phyloP scores from a whole-genome alignment of 35 echinoderm and acorn worm species.

The Hemicentrotus pulcherrimus region DNA sequence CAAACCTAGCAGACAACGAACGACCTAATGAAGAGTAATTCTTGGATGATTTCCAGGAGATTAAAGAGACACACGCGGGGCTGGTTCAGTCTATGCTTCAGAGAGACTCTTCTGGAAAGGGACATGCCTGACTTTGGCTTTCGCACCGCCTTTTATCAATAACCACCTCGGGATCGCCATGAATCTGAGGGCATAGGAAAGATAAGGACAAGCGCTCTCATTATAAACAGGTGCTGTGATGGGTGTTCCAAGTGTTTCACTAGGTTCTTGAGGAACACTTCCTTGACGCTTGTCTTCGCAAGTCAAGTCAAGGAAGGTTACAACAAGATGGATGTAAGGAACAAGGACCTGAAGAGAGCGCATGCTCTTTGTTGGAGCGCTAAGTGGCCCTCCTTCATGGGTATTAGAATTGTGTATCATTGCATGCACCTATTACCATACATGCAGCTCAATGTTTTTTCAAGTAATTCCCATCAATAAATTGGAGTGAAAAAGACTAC shows the following conservation, averaged over 20 bases:
- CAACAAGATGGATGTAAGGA: background rate
- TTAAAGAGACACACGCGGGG: background rate
- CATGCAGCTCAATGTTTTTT: background rate
- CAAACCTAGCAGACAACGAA: slow-evolving; percentile 10
- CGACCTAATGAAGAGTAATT: slow-evolving; percentile 24
- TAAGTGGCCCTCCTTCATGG: background rate
- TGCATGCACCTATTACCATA: background rate
- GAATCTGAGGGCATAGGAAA: slow-evolving; percentile 34
- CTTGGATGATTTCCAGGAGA: slow-evolving; percentile 43
- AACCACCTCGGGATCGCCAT: slow-evolving; percentile 39
- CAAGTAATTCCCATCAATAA: too few relatives aligned
- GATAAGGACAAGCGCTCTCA: slow-evolving; percentile 22
- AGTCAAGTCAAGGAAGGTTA: background rate
- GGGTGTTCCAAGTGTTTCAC: background rate
- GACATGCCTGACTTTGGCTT: slow-evolving; percentile 38
- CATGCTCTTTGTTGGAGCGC: background rate
- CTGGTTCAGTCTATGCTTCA: slow-evolving; percentile 40
- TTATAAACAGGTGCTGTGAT: slow-evolving; percentile 1
- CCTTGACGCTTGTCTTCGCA: too few relatives aligned
- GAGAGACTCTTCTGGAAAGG: slow-evolving; percentile 41
- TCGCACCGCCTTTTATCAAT: slow-evolving; percentile 29
- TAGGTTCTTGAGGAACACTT: background rate
- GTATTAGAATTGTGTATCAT: background rate
- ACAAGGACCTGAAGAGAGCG: background rate
- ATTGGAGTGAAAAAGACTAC: background rate